Percentiles rank a stretch among this genome's conserved stretches.
Evolutionary conservation across 2,113 vertebrate genomes (phyloP).

Genomic region (Peromyscus californicus): DNA sequence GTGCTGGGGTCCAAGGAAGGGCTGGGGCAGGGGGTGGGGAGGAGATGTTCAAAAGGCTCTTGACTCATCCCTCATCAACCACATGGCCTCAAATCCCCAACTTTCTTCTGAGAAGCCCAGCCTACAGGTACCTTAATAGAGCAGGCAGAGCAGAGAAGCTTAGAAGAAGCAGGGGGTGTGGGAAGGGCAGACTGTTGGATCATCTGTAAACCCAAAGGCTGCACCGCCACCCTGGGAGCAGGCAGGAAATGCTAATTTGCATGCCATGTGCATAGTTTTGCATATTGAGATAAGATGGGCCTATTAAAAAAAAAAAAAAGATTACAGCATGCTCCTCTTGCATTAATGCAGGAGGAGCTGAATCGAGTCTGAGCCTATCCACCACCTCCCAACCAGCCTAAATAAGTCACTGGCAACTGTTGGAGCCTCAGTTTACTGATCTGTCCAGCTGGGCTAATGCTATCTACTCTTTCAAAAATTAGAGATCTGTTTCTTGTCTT

Average conservation of each 20-base stretch:
- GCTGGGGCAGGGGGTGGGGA: too few species aligned
- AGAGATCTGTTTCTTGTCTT: background rate
- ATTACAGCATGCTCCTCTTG: conserved; percentile 55
- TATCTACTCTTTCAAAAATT: background rate
- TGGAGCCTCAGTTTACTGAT: conserved; percentile 45
- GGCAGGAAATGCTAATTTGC: conserved; percentile 58
- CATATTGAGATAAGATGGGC: conserved; percentile 73
- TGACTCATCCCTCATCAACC: background rate
- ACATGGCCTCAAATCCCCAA: background rate
- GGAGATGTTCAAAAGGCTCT: background rate
- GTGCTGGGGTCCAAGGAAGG: background rate
- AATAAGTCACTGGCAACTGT: background rate
- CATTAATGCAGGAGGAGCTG: conserved; percentile 18
- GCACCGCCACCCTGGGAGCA: conserved; percentile 2
- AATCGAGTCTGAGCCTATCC: background rate
- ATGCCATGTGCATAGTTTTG: conserved; percentile 69
- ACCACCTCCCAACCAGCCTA: background rate
- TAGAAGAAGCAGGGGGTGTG: background rate
- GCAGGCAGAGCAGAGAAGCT: background rate
- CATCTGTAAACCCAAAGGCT: conserved; percentile 30
- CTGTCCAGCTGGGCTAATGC: background rate
- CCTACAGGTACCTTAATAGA: background rate
- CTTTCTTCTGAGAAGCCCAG: conserved; percentile 10
- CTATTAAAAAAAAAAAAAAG: conserved; percentile 56
- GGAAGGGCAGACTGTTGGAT: background rate